Evolutionary conservation across 53 echinoderm and acorn worm species (phyloP).

Genomic region (Antedon mediterranea): DNA sequence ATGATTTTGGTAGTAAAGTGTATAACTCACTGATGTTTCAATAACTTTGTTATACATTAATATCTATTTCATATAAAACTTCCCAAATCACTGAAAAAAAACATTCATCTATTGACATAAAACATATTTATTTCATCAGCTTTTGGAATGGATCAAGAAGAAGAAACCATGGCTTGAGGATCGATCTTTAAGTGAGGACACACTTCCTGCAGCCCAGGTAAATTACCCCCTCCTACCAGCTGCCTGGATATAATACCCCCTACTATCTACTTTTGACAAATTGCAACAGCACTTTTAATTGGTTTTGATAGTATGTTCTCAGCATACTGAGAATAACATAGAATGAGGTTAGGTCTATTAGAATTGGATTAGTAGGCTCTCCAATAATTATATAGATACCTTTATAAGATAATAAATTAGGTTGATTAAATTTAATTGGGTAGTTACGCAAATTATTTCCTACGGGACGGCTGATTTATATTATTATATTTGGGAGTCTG

Average conservation of each 20-base stretch:
- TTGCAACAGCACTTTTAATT: not conserved
- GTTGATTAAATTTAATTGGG: not conserved
- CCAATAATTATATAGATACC: not conserved
- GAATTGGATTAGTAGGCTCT: not conserved
- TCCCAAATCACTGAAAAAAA: no score
- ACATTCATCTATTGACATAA: no score
- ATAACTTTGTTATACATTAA: no score
- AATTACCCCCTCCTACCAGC: not conserved
- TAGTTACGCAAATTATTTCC: not conserved
- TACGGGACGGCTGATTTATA: not conserved
- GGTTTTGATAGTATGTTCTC: not conserved
- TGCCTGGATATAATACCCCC: conserved; percentile 8
- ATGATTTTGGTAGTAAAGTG: no score
- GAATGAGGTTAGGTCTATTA: not conserved
- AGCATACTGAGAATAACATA: not conserved
- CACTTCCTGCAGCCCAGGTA: conserved; percentile 78
- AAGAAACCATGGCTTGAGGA: conserved; percentile 94
- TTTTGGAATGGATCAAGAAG: conserved; percentile 82
- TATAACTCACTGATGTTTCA: no score
- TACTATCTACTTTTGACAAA: not conserved
- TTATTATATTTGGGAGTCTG: no score
- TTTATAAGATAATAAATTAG: not conserved
- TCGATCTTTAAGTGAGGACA: conserved; percentile 53
- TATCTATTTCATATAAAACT: no score
- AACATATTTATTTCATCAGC: conserved; percentile 16